Evolutionary conservation across 1,140 invertebrate species (phyloP), one percentile per base, ranked within the genome.

Genomic region (Platyura marginata): DNA sequence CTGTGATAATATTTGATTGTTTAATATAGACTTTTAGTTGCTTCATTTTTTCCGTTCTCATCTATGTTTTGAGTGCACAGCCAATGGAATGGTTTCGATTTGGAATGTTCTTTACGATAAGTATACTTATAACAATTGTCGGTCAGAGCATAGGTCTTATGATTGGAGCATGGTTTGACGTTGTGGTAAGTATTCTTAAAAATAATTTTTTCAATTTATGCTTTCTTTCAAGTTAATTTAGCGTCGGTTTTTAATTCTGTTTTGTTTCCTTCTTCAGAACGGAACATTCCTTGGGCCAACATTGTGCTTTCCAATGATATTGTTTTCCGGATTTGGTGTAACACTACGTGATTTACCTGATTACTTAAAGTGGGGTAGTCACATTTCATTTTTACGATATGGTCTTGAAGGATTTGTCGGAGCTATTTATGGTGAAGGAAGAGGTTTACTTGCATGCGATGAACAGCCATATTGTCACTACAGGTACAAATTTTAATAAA

Each of bases 121-220:
- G 81, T 41, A 57, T 88, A 16, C 68, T 88, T 44, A 77, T 82
- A 0, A 76, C 83, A n/a, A 78, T 92, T 29, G 83, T 92, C 2
- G 83, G 85, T 4, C 88, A 93, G 64, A 87, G 85, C 49, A 74
- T 90, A 45, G 90, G 88, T 1, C 67, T 93, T 0, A 77, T 88
- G 59, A 79, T 94, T 49, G 89, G 89, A 18, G 81, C 87, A 6
- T 75, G 79, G 42, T 89, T 84, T 44, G 70, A 77, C 53, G 79
- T 87, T 49, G 75, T 82, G 46, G 82, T 84, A 57, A 75, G 84
- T 77, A 25, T 6, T 8, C 25, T 6, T 8, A 29, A 29, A 29
- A 37, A 40, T 15, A 20, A 21, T 15, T 8, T 13, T 8, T 29
- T 8, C 25, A 34, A 11, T n/a, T 15, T 4, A 42, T 3, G 3